phyloP scores from a whole-genome alignment of 2,888 invertebrate genomes.

The Gasteruption jaculator region DNA sequence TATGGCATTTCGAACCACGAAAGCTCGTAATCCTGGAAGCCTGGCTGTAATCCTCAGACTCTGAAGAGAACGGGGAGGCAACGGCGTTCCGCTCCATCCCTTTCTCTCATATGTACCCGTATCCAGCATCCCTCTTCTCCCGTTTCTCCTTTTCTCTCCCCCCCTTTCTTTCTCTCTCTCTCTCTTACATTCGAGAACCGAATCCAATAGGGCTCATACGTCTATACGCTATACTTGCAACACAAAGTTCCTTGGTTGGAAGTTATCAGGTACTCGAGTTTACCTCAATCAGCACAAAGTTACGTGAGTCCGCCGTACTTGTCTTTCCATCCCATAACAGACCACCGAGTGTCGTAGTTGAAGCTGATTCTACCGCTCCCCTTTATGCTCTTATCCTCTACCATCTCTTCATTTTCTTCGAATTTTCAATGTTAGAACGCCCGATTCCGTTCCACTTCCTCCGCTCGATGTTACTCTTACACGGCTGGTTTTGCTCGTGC shows the following conservation, averaged over 20 bases:
- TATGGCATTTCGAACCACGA: slow-evolving; percentile 26
- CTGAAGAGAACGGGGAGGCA: slow-evolving; percentile 22
- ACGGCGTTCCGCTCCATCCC: too few relatives aligned
- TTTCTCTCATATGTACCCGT: slow-evolving; percentile 2
- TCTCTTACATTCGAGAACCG: slow-evolving; percentile 2
- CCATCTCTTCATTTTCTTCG: too few relatives aligned
- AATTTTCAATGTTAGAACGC: too few relatives aligned
- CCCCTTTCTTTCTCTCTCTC: slow-evolving; percentile 9
- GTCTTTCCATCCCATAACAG: slow-evolving; percentile 9
- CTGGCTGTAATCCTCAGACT: slow-evolving; percentile 28
- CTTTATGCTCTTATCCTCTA: too few relatives aligned
- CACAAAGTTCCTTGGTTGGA: slow-evolving; percentile 21
- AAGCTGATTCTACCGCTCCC: too few relatives aligned
- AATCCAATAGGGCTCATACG: not conserved
- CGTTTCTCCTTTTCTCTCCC: not conserved
- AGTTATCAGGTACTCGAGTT: slow-evolving; percentile 34
- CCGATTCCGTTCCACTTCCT: too few relatives aligned
- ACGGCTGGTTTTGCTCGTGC: too few relatives aligned
- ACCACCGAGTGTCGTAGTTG: too few relatives aligned
- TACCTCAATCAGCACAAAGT: slow-evolving; percentile 39
- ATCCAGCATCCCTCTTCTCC: slow-evolving; percentile 1
- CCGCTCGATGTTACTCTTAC: too few relatives aligned
- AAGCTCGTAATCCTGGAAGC: slow-evolving; percentile 29
- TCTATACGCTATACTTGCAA: slow-evolving; percentile 16
- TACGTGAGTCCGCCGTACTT: slow-evolving; percentile 29